Percentiles rank a stretch among this genome's conserved stretches.
phyloP scores from a whole-genome alignment of 92 coral and sea anemone species.

The Paramuricea clavata region DNA sequence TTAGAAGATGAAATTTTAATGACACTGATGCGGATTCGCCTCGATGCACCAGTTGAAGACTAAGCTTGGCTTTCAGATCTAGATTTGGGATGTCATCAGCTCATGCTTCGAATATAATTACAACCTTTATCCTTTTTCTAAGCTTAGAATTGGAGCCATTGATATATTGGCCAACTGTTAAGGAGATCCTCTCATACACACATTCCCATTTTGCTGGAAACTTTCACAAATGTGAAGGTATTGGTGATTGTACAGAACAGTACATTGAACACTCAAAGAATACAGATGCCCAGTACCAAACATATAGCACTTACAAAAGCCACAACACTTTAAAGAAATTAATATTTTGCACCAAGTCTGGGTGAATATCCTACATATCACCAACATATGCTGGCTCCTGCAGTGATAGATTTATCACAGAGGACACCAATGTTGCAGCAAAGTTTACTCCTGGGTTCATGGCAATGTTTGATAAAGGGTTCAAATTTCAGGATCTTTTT shows the following conservation, averaged over 20 bases:
- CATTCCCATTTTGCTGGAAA: constrained; percentile 63
- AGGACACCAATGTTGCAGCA: constrained; percentile 47
- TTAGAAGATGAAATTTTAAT: constrained; percentile 59
- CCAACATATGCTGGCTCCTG: constrained; percentile 62
- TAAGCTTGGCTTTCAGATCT: no score
- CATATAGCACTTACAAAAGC: constrained; percentile 62
- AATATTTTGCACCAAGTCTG: constrained; percentile 51
- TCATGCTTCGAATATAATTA: constrained; percentile 43
- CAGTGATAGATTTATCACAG: constrained; percentile 46
- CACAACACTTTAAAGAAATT: constrained; percentile 62
- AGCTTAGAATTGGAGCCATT: constrained; percentile 64
- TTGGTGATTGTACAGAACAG: constrained; percentile 68
- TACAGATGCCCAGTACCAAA: constrained; percentile 54
- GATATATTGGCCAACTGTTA: constrained; percentile 68
- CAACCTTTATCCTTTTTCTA: constrained; percentile 69
- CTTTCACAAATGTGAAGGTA: constrained; percentile 58
- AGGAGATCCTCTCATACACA: constrained; percentile 32
- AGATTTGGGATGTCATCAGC: constrained; percentile 57
- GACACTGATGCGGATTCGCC: constrained; percentile 66
- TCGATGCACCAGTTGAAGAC: constrained; percentile 47
- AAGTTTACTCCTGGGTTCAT: constrained; percentile 50
- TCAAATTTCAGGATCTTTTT: constrained; percentile 53
- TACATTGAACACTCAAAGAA: constrained; percentile 59
- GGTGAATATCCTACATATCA: constrained; percentile 59
- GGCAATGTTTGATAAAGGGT: constrained; percentile 41